phyloP scores from a whole-genome alignment of 2,888 invertebrate genomes.

The Formica aserva region DNA sequence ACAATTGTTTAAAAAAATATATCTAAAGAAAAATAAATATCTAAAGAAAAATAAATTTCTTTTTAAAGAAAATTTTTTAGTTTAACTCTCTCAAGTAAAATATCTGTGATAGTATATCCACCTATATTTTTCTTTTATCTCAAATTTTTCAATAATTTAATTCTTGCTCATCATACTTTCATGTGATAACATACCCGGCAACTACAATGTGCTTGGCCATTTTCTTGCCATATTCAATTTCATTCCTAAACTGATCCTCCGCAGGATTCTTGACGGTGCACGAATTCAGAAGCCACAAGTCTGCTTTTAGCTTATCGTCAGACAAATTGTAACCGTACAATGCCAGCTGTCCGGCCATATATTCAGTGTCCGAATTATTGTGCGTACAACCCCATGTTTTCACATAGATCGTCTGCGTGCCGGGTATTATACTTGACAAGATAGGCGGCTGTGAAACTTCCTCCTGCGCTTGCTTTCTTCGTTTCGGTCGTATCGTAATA shows the following conservation, averaged over 20 bases:
- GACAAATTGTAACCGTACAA: constrained; percentile 95
- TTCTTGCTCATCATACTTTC: not conserved
- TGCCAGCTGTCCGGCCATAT: constrained; percentile 98
- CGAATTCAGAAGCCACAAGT: constrained; percentile 98
- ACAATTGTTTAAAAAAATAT: not conserved
- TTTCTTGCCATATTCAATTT: constrained; percentile 91
- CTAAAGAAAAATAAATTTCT: not conserved
- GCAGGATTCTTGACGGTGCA: constrained; percentile 99
- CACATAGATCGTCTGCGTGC: constrained; percentile 89
- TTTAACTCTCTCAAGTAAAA: not conserved
- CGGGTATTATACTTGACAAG: constrained; percentile 86
- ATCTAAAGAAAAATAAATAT: too few species aligned
- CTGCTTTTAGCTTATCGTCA: constrained; percentile 92
- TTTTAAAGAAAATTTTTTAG: not conserved
- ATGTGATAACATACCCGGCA: constrained; percentile 89
- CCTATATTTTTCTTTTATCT: not conserved
- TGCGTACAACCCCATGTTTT: constrained; percentile 99
- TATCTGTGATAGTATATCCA: not conserved
- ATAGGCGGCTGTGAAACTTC: constrained; percentile 70
- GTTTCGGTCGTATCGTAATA: constrained; percentile 89
- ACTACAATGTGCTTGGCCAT: constrained; percentile 95
- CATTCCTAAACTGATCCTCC: constrained; percentile 97
- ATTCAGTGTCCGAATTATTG: constrained; percentile 99
- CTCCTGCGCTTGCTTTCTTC: constrained; percentile 70
- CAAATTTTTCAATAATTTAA: not conserved